Evolutionary conservation across 2,888 invertebrate genomes (phyloP).

Genomic region (Eristalinus sepulchralis): DNA sequence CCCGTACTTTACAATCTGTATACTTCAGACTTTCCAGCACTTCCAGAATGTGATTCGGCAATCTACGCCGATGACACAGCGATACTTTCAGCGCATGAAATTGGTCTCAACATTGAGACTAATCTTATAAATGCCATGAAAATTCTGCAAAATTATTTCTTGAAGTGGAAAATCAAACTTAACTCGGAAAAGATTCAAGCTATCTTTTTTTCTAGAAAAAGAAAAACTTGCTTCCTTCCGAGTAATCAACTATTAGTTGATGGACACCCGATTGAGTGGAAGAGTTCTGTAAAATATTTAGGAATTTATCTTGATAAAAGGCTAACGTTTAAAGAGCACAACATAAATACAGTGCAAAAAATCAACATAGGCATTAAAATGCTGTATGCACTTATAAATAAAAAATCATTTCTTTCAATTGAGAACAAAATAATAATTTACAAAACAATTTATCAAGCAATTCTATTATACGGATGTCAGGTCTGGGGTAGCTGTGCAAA

Average conservation of each 20-base stretch:
- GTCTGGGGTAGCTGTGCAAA: background rate
- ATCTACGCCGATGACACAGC: background rate
- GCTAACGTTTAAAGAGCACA: background rate
- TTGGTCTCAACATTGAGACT: background rate
- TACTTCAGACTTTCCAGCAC: background rate
- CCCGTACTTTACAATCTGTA: background rate
- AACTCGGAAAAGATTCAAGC: background rate
- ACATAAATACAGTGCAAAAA: background rate
- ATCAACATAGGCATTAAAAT: background rate
- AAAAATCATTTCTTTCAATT: background rate
- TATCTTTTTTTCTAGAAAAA: background rate
- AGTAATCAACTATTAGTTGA: background rate
- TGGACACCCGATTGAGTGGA: background rate
- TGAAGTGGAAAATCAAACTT: background rate
- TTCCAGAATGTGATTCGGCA: background rate
- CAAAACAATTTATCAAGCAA: background rate
- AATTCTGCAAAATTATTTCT: background rate
- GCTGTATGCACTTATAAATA: background rate
- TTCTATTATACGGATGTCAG: background rate
- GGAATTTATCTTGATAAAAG: background rate
- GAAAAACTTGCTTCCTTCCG: background rate
- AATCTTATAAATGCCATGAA: background rate
- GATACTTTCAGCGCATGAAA: background rate
- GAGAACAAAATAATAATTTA: background rate
- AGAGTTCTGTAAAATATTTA: background rate